Percentiles rank a stretch among this genome's conserved stretches.
Conservation (phyloP, 35 echinoderm and acorn worm genomes). For the Apostichopus japonicus region DNA sequence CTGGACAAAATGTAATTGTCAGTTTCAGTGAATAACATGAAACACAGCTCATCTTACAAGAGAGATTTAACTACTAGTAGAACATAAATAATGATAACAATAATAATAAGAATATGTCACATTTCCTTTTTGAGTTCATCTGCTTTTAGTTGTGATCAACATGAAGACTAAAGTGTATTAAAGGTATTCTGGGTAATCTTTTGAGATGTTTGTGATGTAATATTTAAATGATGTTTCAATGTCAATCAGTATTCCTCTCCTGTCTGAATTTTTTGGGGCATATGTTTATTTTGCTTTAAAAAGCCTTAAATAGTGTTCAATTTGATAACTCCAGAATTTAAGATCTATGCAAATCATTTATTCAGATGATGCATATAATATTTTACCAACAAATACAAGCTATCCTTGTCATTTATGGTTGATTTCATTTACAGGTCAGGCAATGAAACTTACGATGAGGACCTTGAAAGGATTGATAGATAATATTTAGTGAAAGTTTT, state of each 20-base stretch:
- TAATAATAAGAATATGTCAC: neutral
- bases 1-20: conserved; percentile 87
- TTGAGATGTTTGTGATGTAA: neutral
- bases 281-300: too few species aligned
- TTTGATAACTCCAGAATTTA: too few species aligned
- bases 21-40: neutral
- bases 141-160: neutral
- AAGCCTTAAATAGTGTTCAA: too few species aligned
- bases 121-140: neutral
- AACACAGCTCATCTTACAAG: neutral
- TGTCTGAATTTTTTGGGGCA: too few species aligned
- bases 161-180: neutral
- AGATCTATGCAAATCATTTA: too few species aligned
- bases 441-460: too few species aligned
- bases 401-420: too few species aligned
- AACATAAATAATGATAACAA: neutral
- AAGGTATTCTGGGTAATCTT: neutral
- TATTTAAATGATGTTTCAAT: conserved; percentile 7
- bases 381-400: too few species aligned
- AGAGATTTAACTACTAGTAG: neutral
- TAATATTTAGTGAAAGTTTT: too few species aligned
- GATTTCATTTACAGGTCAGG: too few species aligned
- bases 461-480: too few species aligned
- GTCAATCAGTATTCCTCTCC: neutral
- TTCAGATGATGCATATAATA: too few species aligned